phyloP scores from a whole-genome alignment of 2,888 invertebrate genomes.

The Gisinianus flammeolus region DNA sequence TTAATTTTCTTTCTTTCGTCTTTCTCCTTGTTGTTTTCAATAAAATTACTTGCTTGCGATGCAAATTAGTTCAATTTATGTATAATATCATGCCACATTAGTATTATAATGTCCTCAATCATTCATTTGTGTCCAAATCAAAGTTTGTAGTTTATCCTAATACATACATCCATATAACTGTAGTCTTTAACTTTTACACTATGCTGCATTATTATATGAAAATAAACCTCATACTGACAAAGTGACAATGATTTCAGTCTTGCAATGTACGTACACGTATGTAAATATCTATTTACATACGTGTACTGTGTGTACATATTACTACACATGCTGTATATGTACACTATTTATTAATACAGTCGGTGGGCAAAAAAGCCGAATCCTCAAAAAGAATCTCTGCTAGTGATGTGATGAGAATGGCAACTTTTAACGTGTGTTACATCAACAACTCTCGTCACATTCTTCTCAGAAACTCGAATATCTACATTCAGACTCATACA shows the following conservation, averaged over 20 bases:
- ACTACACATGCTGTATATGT: not conserved
- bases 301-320: not conserved
- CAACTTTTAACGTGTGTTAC: not conserved
- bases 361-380: not conserved
- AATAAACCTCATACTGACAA: not conserved
- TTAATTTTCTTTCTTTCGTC: not conserved
- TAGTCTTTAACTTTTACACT: too few relatives aligned
- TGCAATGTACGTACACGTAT: not conserved
- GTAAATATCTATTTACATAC: not conserved
- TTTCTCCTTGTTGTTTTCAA: too few relatives aligned
- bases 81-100: too few relatives aligned
- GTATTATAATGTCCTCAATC: too few relatives aligned
- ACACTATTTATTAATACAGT: not conserved
- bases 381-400: not conserved
- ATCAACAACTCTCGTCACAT: constrained; percentile 19
- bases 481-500: not conserved
- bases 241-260: not conserved
- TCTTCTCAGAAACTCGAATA: not conserved
- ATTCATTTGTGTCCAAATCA: too few relatives aligned
- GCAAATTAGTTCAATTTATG: not conserved
- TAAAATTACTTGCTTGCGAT: too few relatives aligned
- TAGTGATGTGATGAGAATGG: not conserved
- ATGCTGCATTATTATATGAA: not conserved
- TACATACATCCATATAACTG: too few relatives aligned
- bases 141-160: too few relatives aligned